These are phyloP conservation scores for Agrilus planipennis DNA, from an alignment of 1,140 invertebrate species.

Conservation along the genomic window DNA sequence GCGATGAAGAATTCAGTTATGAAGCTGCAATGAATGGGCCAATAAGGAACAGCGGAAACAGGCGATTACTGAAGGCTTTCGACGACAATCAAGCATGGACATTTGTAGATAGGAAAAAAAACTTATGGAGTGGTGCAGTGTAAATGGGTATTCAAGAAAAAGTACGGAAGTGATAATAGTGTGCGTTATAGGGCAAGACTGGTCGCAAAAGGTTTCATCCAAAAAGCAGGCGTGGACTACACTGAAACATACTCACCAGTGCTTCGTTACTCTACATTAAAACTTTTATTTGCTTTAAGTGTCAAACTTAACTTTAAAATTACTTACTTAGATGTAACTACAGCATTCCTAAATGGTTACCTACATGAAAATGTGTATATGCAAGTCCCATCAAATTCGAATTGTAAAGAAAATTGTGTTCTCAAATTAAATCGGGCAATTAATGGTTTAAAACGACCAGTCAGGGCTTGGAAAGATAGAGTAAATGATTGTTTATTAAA, in stretches of 20 bases:
- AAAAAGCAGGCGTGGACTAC: background rate
- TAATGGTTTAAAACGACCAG: slow-evolving; percentile 33
- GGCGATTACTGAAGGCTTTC: background rate
- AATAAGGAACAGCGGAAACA: background rate
- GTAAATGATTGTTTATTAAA: slow-evolving; percentile 18
- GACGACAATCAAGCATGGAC: slow-evolving; percentile 18
- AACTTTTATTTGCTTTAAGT: too few relatives aligned
- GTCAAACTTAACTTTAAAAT: too few relatives aligned
- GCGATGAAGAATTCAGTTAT: too few relatives aligned
- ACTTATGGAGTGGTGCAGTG: slow-evolving; percentile 27
- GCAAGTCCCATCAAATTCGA: slow-evolving; percentile 20
- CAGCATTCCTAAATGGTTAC: slow-evolving; percentile 29
- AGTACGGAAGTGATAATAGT: slow-evolving; percentile 19
- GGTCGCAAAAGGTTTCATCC: too few relatives aligned
- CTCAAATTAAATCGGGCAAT: slow-evolving; percentile 25
- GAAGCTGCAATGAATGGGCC: background rate
- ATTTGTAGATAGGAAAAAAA: slow-evolving; percentile 22
- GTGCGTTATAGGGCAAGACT: slow-evolving; percentile 1
- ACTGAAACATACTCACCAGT: slow-evolving; percentile 13
- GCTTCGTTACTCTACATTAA: slow-evolving; percentile 15
- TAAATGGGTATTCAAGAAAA: slow-evolving; percentile 30
- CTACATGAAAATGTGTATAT: slow-evolving; percentile 30
- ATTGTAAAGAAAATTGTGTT: too few relatives aligned
- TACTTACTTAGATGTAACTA: too few relatives aligned
- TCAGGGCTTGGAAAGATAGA: slow-evolving; percentile 32